These are phyloP conservation scores for Meleagris gallopavo DNA, from an alignment of 2,113 vertebrate species.

Conservation along the genomic window DNA sequence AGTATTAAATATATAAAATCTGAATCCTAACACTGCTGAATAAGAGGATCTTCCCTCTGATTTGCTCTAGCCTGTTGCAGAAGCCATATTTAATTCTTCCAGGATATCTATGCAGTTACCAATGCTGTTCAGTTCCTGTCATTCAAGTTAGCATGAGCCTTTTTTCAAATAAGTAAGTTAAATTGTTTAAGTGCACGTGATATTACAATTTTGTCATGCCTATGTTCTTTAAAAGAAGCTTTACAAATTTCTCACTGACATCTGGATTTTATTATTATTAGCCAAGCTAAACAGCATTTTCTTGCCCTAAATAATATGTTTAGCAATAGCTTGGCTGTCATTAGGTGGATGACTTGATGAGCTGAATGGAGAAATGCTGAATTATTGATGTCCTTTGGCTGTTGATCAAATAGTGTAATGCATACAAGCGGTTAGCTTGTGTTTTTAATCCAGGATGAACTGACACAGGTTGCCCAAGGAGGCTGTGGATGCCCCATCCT, in stretches of 20 bases:
- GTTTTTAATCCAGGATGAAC: background rate
- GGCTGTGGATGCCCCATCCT: no score
- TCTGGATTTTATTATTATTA: constrained; percentile 59
- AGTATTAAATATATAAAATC: background rate
- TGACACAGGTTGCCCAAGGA: background rate
- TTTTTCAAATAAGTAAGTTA: background rate
- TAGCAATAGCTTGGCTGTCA: constrained; percentile 34
- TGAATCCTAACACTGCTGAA: background rate
- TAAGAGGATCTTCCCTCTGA: background rate
- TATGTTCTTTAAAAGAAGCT: background rate
- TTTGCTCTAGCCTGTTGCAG: background rate
- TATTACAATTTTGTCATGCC: background rate
- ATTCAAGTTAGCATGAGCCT: background rate
- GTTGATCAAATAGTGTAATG: background rate
- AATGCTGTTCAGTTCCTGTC: background rate
- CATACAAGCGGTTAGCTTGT: background rate
- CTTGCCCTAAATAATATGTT: constrained; percentile 39
- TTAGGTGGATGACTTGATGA: background rate
- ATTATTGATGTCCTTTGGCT: background rate
- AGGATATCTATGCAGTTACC: background rate
- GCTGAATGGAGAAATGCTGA: background rate
- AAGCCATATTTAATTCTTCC: background rate
- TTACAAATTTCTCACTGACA: constrained; percentile 32
- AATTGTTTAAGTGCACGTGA: background rate
- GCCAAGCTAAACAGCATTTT: background rate